Evolutionary conservation across 1,140 invertebrate genomes (phyloP).

Genomic region (Tetragnatha versicolor): DNA sequence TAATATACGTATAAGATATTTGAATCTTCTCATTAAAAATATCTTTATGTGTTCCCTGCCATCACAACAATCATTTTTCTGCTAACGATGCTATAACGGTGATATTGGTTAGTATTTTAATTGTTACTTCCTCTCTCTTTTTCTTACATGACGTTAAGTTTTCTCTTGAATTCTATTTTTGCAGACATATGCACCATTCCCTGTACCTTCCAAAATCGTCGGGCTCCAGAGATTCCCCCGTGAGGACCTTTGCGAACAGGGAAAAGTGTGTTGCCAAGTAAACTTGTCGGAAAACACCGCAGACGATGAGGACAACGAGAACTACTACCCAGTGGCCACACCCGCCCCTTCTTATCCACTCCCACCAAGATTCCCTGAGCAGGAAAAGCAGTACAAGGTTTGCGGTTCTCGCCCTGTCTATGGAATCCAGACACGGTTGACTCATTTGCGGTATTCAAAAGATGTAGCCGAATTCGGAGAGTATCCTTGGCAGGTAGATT

Average conservation of each 20-base stretch:
- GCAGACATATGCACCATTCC: too few relatives aligned
- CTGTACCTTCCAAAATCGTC: too few relatives aligned
- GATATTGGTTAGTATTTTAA: too few relatives aligned
- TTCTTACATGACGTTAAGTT: too few relatives aligned
- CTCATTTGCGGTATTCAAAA: conserved; percentile 8
- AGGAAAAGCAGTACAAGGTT: neutral
- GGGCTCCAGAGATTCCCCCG: too few relatives aligned
- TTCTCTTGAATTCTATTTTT: neutral
- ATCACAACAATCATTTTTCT: too few relatives aligned
- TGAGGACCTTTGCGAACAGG: neutral
- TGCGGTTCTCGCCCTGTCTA: conserved; percentile 4
- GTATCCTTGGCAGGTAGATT: conserved; percentile 52
- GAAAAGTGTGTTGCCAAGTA: conserved; percentile 22
- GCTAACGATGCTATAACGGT: too few relatives aligned
- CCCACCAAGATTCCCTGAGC: neutral
- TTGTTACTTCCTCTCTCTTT: too few relatives aligned
- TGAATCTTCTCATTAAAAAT: too few relatives aligned
- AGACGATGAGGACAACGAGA: neutral
- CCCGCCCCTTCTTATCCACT: neutral
- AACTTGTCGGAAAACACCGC: neutral
- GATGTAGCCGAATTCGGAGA: conserved; percentile 43
- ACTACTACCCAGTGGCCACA: conserved; percentile 12
- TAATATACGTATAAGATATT: too few relatives aligned
- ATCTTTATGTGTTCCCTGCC: too few relatives aligned
- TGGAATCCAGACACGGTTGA: conserved; percentile 4